phyloP scores from a whole-genome alignment of 2,113 vertebrate genomes.

The Rhynchomys soricoides region DNA sequence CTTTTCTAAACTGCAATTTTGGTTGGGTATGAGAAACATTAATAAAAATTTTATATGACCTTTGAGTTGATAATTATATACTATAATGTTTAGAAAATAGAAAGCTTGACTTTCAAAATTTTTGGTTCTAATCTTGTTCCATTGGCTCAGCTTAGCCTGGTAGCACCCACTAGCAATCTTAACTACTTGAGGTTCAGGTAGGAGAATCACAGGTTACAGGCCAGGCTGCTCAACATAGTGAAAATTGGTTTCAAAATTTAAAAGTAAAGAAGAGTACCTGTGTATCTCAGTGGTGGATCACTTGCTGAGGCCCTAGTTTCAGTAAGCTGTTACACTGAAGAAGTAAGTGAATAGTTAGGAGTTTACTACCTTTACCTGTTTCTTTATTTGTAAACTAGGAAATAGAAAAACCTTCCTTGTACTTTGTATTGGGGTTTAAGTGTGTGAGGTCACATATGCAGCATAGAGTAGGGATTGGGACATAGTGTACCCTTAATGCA shows the following conservation, averaged over 20 bases:
- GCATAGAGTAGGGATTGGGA: not conserved
- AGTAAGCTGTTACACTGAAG: not conserved
- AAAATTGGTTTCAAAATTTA: not conserved
- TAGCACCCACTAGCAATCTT: not conserved
- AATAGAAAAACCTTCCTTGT: not conserved
- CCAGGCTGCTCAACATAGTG: not conserved
- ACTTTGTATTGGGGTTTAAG: not conserved
- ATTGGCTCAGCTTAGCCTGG: not conserved
- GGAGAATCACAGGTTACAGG: not conserved
- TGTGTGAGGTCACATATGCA: not conserved
- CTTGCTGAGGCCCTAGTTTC: not conserved
- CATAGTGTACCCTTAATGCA: not conserved
- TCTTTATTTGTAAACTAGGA: slow-evolving; percentile 26
- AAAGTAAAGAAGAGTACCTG: not conserved
- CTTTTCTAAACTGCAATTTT: not conserved
- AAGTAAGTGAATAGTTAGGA: not conserved
- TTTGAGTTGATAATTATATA: slow-evolving; percentile 21
- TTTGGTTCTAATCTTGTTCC: slow-evolving; percentile 36
- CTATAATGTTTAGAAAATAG: not conserved
- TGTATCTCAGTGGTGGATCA: not conserved
- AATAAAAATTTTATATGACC: slow-evolving; percentile 24
- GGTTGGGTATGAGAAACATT: not conserved
- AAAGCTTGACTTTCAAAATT: not conserved
- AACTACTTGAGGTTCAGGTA: not conserved
- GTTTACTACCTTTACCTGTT: not conserved